Base-by-base conservation (phyloP, 37 sponge, comb jelly and placozoan species). In the Geodia barretti region DNA sequence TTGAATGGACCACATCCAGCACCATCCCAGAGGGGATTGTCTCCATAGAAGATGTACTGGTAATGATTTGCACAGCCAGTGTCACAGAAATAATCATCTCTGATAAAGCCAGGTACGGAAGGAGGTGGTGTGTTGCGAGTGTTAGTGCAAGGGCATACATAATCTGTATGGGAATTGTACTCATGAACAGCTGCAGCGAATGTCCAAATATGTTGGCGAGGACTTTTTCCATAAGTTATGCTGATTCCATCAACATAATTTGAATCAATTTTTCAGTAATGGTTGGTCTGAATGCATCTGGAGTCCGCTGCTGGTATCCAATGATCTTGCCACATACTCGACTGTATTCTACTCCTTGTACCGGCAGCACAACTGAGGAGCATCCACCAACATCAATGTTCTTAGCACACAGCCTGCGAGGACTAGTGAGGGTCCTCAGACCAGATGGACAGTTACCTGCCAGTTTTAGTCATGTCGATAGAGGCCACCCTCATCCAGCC, bases 1-100 rank as follows among this genome's bases (percentile, higher is more conserved):
- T 33, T 79, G 34, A 35, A 21, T 21, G 38, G 35, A 23, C 69
- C 80, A 23, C 75, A 74, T 20, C 58, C 34, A 28, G 26, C 25
- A 7, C 58, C 75, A 47, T 74, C 75, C 75, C 75, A 74, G 8
- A 74, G 75, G 25, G 58, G 75, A 42, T 74, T 54, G 32, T 21
- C 58, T 29, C 31, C 29, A 3, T 74, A 41, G 47, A 74, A 28
- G 5, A 25, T 59, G 9, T 35, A 54, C 0, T 40, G 58, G 58
- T 59, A 74, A 31, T 40, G 5, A 8, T 29, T 74, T 47, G 20
- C 32, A 7, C 29, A 7, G 4, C 75, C 75, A 1, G 75, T 28
- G 7, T 74, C 75, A 74, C 75, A 74, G 32, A 43, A 74, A 3
- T 43, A 74, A 1, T 74, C 58, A 47, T 0, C 47, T 4, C 75